A percentile compares a stretch with the other conserved stretches of the same genome.
phyloP scores from a whole-genome alignment of 2,113 vertebrate species.

The Crocuta crocuta region DNA sequence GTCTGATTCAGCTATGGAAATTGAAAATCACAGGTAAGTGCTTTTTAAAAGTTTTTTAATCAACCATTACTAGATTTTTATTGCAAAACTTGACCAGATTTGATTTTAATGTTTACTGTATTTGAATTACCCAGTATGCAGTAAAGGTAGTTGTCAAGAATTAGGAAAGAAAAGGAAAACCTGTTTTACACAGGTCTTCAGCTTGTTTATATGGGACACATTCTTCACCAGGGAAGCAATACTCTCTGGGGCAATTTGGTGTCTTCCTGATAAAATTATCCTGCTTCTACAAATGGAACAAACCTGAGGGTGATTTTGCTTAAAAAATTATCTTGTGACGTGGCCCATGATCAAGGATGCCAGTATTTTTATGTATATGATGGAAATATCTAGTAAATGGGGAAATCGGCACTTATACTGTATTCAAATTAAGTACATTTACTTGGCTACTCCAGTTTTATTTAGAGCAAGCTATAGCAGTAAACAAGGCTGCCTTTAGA shows the following conservation, averaged over 20 bases:
- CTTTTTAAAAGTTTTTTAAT: background rate
- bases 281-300: background rate
- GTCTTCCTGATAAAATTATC: background rate
- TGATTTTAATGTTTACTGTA: background rate
- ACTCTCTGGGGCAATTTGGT: background rate
- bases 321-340: background rate
- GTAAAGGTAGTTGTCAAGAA: background rate
- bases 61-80: background rate
- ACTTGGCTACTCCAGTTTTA: background rate
- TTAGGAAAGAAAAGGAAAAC: background rate
- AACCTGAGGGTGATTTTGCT: background rate
- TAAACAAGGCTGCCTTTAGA: background rate
- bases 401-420: background rate
- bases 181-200: background rate
- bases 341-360: background rate
- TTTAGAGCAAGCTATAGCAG: background rate
- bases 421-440: background rate
- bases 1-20: background rate
- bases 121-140: background rate
- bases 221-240: background rate
- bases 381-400: background rate
- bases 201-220: background rate
- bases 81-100: background rate
- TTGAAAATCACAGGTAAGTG: conserved; percentile 69
- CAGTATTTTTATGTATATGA: background rate